Base-by-base conservation (phyloP, 2,888 invertebrate species). In the Malachius bipustulatus region DNA sequence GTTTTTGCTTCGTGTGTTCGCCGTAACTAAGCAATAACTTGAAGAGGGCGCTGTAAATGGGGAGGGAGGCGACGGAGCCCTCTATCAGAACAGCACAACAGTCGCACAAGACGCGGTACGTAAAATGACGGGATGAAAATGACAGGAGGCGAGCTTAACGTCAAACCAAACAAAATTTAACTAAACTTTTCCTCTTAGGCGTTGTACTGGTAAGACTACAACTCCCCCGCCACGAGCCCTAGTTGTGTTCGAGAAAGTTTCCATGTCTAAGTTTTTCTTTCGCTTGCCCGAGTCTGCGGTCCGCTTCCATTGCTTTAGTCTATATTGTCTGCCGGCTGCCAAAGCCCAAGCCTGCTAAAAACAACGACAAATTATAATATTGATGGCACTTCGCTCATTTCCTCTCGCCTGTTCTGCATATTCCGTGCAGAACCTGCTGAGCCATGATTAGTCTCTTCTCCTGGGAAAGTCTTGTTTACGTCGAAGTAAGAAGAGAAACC, bases 151-250 rank as follows among this genome's bases (percentile, higher is more conserved):
- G 50, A 58, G 60, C 60, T 63, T 62, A 62, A 59, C 60, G 61
- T 62, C 62, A 62, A 61, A 62, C 60, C 60, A 61, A 63, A 63
- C 62, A 62, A 63, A 62, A 61, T 62, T 62, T 60, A 62, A 62
- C 59, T 59, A 61, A 62, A 63, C 57, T 63, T 63, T 63, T 62
- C 62, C 60, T 62, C 59, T 62, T 60, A 59, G 57, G 58, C 57
- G 57, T 56, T 55, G 56, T 54, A 53, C 55, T 54, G 55, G 56
- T 57, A 55, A 58, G 55, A 57, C n/a, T n/a, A n/a, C n/a, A n/a
- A n/a, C n/a, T n/a, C n/a, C n/a, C n/a, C n/a, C n/a, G n/a, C 56
- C 50, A 43, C 50, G 52, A 48, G 52, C 53, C 52, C 54, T 54
- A 51, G 52, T 45, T 47, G 50, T 50, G 51, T 42, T 50, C 52